Base-by-base conservation (phyloP, 2,797 vertebrate genomes). In the Geotrypetes seraphini region DNA sequence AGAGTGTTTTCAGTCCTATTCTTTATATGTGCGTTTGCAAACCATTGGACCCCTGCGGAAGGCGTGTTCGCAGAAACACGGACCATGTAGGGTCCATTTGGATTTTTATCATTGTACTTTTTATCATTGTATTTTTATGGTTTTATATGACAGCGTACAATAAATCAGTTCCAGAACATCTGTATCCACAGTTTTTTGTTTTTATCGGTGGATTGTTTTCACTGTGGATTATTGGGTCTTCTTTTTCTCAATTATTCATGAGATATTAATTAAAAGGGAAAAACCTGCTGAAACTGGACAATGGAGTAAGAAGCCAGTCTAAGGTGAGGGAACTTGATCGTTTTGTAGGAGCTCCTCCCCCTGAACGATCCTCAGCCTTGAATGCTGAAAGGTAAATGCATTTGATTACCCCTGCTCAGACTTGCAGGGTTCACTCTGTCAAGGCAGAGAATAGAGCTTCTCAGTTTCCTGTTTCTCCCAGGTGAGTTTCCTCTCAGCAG, bases 201-300 rank as follows among this genome's bases (percentile, higher is more conserved):
- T n/a, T n/a, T n/a, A n/a, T n/a, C n/a, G n/a, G n/a, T n/a, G n/a
- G n/a, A n/a, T n/a, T n/a, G n/a, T n/a, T n/a, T n/a, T n/a, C n/a
- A n/a, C n/a, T n/a, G n/a, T n/a, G n/a, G n/a, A n/a, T n/a, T n/a
- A n/a, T n/a, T n/a, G n/a, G n/a, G n/a, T n/a, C n/a, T n/a, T n/a
- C n/a, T n/a, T n/a, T n/a, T n/a, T n/a, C 27, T 39, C 40, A 31
- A 53, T 60, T 57, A 58, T 61, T 65, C 52, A 66, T 53, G 28
- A 47, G 51, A 52, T 40, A 47, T 52, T 37, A 20, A 53, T 57
- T 54, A 66, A 48, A 51, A 37, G 59, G 50, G 38, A 52, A 54
- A 42, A 53, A 15, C 31, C 28, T 12, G 17, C 10, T 0, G 19
- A 25, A 32, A 28, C 19, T 2, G 29, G 27, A 40, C 30, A 32